Evolutionary conservation across 2,888 invertebrate genomes (phyloP).

Genomic region (Petrolisthes cinctipes): DNA sequence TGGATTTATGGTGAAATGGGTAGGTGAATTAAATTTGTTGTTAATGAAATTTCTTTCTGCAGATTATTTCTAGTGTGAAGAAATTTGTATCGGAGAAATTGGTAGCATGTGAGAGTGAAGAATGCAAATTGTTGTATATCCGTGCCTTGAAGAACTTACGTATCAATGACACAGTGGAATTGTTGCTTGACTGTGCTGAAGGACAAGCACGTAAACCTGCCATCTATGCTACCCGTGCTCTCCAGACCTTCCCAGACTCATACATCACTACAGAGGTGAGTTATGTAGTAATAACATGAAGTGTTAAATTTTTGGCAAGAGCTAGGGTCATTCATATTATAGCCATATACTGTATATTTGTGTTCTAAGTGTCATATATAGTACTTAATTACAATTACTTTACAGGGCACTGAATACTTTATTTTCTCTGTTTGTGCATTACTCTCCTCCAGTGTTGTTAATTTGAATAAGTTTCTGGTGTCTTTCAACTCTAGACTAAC

Average conservation of each 20-base stretch:
- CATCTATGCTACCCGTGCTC: constrained; percentile 57
- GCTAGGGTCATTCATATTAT: too few species aligned
- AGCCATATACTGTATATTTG: too few species aligned
- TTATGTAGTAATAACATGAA: background rate
- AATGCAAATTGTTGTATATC: constrained; percentile 76
- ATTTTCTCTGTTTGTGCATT: too few species aligned
- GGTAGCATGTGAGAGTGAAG: constrained; percentile 73
- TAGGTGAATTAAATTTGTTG: too few species aligned
- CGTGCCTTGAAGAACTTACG: constrained; percentile 80
- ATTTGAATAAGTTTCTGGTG: too few species aligned
- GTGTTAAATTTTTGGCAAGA: too few species aligned
- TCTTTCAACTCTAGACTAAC: too few species aligned
- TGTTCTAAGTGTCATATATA: too few species aligned
- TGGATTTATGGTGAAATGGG: too few species aligned
- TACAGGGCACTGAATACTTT: too few species aligned
- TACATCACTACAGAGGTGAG: constrained; percentile 49
- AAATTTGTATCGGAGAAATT: constrained; percentile 70
- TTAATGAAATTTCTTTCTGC: background rate
- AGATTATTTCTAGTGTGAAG: constrained; percentile 68
- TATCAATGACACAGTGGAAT: constrained; percentile 75
- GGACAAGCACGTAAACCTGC: constrained; percentile 54
- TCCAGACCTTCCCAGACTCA: constrained; percentile 60
- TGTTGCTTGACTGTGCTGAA: constrained; percentile 74
- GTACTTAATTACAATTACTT: too few species aligned
- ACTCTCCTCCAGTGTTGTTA: too few species aligned